Base-by-base conservation (phyloP, 2,888 invertebrate species). In the Aelia acuminata region DNA sequence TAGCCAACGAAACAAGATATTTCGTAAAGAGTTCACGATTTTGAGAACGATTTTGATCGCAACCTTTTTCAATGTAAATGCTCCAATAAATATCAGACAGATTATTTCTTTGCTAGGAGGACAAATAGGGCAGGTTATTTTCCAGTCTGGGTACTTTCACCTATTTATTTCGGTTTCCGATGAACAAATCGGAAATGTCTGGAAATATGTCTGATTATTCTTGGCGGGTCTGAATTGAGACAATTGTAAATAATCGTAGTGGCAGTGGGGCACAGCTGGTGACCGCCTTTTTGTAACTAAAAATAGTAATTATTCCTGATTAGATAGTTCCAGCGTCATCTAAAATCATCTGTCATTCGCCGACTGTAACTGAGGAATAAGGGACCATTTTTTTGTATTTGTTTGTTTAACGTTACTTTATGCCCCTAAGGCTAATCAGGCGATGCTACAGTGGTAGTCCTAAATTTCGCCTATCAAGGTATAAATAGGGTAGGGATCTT, bases 271-370 rank as follows among this genome's bases (percentile, higher is more conserved):
- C 31, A 31, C 63, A 70, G 63, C 63, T 70, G 63, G 1, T 35
- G 31, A 15, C 63, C 1, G 31, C 4, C 26, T n/a, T 31, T 70
- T 70, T 70, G 31, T 31, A 70, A 70, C 63, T 70, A 70, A 70
- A 57, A 70, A 70, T 70, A 70, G 63, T 70, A 70, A 70, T 70
- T 70, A 70, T 70, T 70, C 63, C 63, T 70, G 63, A 70, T 70
- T 70, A 70, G 63, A 70, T 70, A 70, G 63, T 70, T 70, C n/a
- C n/a, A 31, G 35, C 35, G 63, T 70, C 35, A 70, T 70, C 63
- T 8, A 70, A 57, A n/a, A n/a, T n/a, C n/a, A n/a, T n/a, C n/a
- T n/a, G n/a, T n/a, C n/a, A n/a, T n/a, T n/a, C n/a, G n/a, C n/a
- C n/a, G n/a, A n/a, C n/a, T n/a, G n/a, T n/a, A n/a, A n/a, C n/a